These are phyloP conservation scores for Dicyrtoma fusca DNA, from an alignment of 2,888 invertebrate genomes.

Conservation along the genomic window DNA sequence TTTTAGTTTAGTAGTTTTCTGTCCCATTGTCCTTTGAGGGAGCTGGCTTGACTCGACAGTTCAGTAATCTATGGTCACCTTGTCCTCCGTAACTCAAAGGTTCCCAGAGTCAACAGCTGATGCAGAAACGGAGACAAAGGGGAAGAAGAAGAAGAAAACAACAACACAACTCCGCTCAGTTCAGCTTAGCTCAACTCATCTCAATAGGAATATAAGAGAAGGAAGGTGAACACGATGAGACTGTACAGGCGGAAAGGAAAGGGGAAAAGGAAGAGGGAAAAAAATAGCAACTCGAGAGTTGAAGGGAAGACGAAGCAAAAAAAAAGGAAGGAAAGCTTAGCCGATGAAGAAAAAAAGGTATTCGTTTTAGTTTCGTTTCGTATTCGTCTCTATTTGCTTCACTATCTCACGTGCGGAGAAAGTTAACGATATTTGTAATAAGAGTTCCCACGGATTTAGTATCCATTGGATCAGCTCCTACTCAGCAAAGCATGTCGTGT, in stretches of 20 bases:
- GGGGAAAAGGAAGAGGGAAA: background rate
- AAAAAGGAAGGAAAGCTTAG: too few relatives aligned
- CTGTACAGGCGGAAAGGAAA: background rate
- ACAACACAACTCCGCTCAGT: background rate
- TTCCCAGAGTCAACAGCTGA: background rate
- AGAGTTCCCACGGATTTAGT: too few relatives aligned
- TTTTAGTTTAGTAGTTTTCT: constrained; percentile 98
- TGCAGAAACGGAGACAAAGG: background rate
- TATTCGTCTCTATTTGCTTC: too few relatives aligned
- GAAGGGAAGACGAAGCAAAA: background rate
- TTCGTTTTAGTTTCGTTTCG: too few relatives aligned
- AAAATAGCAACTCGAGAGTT: background rate
- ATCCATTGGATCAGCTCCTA: too few relatives aligned
- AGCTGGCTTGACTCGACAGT: too few relatives aligned
- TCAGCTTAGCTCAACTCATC: background rate
- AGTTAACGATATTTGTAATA: too few relatives aligned
- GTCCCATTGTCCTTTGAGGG: constrained; percentile 74
- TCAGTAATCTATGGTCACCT: too few relatives aligned
- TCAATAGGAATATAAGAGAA: background rate
- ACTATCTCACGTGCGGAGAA: too few relatives aligned
- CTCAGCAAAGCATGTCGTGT: too few relatives aligned
- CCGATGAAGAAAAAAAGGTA: too few relatives aligned
- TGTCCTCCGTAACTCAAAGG: too few relatives aligned
- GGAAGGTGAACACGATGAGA: background rate
- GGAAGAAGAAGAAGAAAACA: background rate